Conservation (phyloP, 2,797 vertebrate species). For the Eleutherodactylus coqui region DNA sequence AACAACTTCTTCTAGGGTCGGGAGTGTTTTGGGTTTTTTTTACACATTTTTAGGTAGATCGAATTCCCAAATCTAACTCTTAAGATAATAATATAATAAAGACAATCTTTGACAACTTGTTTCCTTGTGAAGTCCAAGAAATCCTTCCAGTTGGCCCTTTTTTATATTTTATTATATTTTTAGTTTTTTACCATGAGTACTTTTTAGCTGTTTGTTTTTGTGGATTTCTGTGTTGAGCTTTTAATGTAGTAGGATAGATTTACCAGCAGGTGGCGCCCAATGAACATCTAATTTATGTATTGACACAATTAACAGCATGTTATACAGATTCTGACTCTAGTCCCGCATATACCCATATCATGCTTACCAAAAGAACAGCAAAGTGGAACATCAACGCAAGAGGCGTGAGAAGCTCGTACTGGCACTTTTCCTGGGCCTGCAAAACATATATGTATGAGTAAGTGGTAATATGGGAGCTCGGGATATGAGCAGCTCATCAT, state of each 20-base stretch:
- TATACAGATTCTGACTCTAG: background rate
- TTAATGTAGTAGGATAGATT: background rate
- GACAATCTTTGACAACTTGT: too few relatives aligned
- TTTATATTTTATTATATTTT: too few relatives aligned
- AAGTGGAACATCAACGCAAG: conserved; percentile 92
- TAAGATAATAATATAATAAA: too few relatives aligned
- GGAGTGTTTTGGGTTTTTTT: too few relatives aligned
- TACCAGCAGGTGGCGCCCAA: background rate
- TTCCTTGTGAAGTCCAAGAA: too few relatives aligned
- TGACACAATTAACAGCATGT: too few relatives aligned
- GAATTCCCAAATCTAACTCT: too few relatives aligned
- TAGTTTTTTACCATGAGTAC: too few relatives aligned
- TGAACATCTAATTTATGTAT: background rate
- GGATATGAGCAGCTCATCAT: background rate
- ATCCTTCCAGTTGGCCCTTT: too few relatives aligned
- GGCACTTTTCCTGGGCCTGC: conserved; percentile 89
- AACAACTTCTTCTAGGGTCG: too few relatives aligned
- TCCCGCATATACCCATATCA: background rate
- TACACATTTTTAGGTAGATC: too few relatives aligned
- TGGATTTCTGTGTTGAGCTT: background rate
- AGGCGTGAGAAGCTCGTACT: conserved; percentile 89
- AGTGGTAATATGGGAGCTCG: background rate
- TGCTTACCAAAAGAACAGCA: conserved; percentile 87
- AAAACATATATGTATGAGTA: background rate
- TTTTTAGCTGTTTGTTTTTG: background rate